Percentiles rank a stretch among this genome's conserved stretches.
phyloP scores from a whole-genome alignment of 2,797 vertebrate species.

The Toxotes lorentzi region DNA sequence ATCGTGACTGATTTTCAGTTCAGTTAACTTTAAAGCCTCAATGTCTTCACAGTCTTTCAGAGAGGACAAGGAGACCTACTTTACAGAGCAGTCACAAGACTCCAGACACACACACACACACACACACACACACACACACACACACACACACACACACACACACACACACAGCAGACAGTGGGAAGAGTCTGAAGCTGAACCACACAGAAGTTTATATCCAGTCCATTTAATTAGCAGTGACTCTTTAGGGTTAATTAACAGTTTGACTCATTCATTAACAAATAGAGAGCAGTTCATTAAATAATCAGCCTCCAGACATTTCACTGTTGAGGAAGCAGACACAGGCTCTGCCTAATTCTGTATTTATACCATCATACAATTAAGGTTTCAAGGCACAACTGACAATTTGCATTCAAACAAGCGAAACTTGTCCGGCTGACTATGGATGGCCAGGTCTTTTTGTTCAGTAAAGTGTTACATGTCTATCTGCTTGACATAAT shows the following conservation, averaged over 20 bases:
- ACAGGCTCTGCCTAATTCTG: background rate
- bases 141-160: background rate
- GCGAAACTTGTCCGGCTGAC: too few species aligned
- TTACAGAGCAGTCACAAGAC: slow-evolving; percentile 73
- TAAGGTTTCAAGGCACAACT: background rate
- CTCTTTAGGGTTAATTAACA: slow-evolving; percentile 38
- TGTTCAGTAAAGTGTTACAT: background rate
- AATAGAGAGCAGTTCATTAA: slow-evolving; percentile 22
- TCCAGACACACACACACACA: background rate
- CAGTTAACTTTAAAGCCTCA: slow-evolving; percentile 11
- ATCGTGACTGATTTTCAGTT: slow-evolving; percentile 10
- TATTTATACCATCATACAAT: background rate
- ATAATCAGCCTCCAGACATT: background rate
- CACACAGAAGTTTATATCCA: background rate
- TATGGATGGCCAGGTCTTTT: too few species aligned
- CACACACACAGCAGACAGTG: background rate
- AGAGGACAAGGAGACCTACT: slow-evolving; percentile 73
- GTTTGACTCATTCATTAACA: slow-evolving; percentile 31
- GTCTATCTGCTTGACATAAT: too few species aligned
- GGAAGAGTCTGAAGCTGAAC: background rate
- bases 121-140: slow-evolving; percentile 3
- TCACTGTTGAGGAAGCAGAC: background rate
- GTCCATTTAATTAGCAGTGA: slow-evolving; percentile 5
- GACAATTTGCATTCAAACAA: too few species aligned
- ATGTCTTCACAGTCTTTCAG: slow-evolving; percentile 34